Evolutionary conservation across 2,113 vertebrate species (phyloP).

Genomic region (Mola mola): DNA sequence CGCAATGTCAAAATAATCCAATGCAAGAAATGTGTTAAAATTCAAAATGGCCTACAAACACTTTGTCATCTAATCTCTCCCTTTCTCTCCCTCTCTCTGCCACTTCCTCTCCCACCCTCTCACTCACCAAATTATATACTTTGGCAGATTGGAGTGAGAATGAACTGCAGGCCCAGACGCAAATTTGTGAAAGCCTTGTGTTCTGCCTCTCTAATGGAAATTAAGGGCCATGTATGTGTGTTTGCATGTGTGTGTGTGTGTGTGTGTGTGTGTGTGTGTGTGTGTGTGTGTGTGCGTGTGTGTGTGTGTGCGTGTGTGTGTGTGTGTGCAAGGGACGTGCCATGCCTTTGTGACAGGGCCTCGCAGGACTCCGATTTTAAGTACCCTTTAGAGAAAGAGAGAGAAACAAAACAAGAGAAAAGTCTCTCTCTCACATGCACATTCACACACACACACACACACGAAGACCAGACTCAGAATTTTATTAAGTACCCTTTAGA

Average conservation of each 20-base stretch:
- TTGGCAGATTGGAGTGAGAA: constrained; percentile 67
- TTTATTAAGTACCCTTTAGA: constrained; percentile 78
- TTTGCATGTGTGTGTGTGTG: constrained; percentile 5
- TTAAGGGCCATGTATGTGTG: constrained; percentile 34
- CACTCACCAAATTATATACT: constrained; percentile 50
- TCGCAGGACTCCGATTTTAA: constrained; percentile 81
- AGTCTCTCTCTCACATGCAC: constrained; percentile 55
- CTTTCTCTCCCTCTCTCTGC: neutral
- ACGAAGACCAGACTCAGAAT: constrained; percentile 64
- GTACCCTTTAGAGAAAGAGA: constrained; percentile 81
- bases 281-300: constrained; percentile 13
- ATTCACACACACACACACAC: constrained; percentile 40
- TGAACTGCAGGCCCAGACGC: constrained; percentile 71
- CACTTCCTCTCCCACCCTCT: constrained; percentile 9
- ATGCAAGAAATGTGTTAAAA: too few relatives aligned
- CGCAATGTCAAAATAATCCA: too few relatives aligned
- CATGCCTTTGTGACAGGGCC: constrained; percentile 74
- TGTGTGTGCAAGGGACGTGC: constrained; percentile 34
- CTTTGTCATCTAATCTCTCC: neutral
- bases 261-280: constrained; percentile 18
- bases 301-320: constrained; percentile 14
- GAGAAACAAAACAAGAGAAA: constrained; percentile 72
- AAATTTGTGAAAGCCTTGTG: constrained; percentile 71
- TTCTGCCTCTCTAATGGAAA: constrained; percentile 74
- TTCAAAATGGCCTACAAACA: neutral